Percentiles rank a stretch among this genome's conserved stretches.
These are phyloP conservation scores for Heptranchias perlo DNA, from an alignment of 2,113 vertebrate species.

Conservation along the genomic window DNA sequence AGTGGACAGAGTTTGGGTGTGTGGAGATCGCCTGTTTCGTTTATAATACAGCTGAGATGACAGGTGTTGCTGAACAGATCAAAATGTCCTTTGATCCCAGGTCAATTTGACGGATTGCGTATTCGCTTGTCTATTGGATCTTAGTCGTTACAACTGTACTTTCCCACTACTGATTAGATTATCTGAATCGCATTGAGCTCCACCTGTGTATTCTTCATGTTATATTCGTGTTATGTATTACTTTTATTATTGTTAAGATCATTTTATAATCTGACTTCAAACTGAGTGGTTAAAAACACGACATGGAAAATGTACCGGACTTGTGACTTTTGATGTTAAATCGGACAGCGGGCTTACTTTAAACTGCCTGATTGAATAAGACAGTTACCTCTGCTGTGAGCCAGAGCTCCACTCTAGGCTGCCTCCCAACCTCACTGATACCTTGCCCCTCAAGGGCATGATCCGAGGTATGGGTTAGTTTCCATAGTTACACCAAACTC, in stretches of 20 bases:
- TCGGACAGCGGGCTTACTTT: neutral
- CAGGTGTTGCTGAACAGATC: too few relatives aligned
- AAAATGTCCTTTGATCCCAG: too few relatives aligned
- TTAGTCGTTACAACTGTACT: too few relatives aligned
- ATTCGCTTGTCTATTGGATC: too few relatives aligned
- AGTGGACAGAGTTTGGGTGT: too few relatives aligned
- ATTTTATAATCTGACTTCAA: neutral
- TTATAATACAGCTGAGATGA: too few relatives aligned
- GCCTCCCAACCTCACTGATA: too few relatives aligned
- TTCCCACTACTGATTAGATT: neutral
- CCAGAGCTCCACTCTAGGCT: too few relatives aligned
- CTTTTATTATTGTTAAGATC: neutral
- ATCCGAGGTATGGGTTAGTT: neutral
- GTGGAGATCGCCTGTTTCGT: too few relatives aligned
- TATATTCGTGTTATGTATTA: neutral
- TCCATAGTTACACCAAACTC: neutral
- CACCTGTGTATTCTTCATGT: neutral
- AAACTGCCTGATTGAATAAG: neutral
- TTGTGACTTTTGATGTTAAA: neutral
- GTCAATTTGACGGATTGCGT: too few relatives aligned
- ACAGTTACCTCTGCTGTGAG: neutral
- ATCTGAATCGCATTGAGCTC: too few relatives aligned
- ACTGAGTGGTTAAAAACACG: neutral
- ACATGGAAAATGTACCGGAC: neutral
- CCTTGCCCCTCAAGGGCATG: neutral